phyloP scores from a whole-genome alignment of 2,797 vertebrate genomes.

The Chiloscyllium punctatum region DNA sequence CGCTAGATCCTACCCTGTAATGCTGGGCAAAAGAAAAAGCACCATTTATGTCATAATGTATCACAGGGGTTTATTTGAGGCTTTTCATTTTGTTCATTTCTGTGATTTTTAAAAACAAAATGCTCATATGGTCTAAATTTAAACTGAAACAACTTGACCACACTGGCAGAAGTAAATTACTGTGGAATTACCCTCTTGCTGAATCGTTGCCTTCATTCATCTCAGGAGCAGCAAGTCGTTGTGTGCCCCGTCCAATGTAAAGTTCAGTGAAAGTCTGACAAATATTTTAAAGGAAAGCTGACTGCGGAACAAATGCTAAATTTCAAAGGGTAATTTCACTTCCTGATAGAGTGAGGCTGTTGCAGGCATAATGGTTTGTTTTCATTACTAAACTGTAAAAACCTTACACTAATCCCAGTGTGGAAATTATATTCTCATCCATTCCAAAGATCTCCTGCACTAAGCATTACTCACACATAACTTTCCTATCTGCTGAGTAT shows the following conservation, averaged over 20 bases:
- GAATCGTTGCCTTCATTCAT: slow-evolving; percentile 72
- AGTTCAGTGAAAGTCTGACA: slow-evolving; percentile 80
- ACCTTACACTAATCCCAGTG: slow-evolving; percentile 78
- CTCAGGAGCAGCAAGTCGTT: slow-evolving; percentile 75
- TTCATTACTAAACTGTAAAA: slow-evolving; percentile 92
- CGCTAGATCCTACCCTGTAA: neutral
- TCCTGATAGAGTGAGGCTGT: slow-evolving; percentile 76
- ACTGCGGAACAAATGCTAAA: slow-evolving; percentile 62
- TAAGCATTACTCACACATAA: slow-evolving; percentile 65
- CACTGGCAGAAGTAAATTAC: slow-evolving; percentile 60
- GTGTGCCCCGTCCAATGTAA: slow-evolving; percentile 70
- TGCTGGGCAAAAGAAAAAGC: neutral
- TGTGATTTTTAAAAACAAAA: slow-evolving; percentile 43
- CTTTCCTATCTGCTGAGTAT: slow-evolving; percentile 57
- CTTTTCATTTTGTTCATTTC: slow-evolving; percentile 57
- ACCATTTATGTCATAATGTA: neutral
- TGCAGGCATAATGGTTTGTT: slow-evolving; percentile 80
- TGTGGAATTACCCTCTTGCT: slow-evolving; percentile 60
- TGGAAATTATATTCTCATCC: slow-evolving; percentile 83
- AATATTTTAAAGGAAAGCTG: slow-evolving; percentile 66
- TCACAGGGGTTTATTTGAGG: slow-evolving; percentile 46
- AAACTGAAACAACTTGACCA: slow-evolving; percentile 59
- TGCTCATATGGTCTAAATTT: slow-evolving; percentile 68
- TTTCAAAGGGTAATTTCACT: slow-evolving; percentile 74
- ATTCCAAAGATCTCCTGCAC: slow-evolving; percentile 50